Evolutionary conservation across 2,888 invertebrate genomes (phyloP), one percentile per base, ranked within the genome.

Genomic region (Megamerina dolium): DNA sequence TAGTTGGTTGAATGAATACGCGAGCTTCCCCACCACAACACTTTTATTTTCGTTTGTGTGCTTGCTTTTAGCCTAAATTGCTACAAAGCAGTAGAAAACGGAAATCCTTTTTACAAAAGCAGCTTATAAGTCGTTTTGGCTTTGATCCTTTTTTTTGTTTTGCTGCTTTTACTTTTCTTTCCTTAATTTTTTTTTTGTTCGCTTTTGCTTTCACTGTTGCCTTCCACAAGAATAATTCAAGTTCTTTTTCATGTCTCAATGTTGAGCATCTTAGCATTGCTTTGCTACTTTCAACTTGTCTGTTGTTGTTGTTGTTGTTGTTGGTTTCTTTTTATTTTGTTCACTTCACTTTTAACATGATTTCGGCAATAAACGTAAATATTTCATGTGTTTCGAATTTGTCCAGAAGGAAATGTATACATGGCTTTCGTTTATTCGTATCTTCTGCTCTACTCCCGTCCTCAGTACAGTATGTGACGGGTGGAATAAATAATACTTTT

Each of bases 371-470:
- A 34, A 41, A 3, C 41, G 23, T 53, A 46, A 51, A 51, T 45
- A 45, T 49, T 46, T 48, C 46, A 49, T 50, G 49, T 43, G 40
- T 21, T 35, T 37, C 41, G 46, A 48, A 49, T 49, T 47, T 50
- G 47, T 48, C 47, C 50, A 49, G 16, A 20, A 17, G 37, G 17
- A 37, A 37, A 37, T 37, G 12, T 27, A 3, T 27, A 5, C 27
- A n/a, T 27, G n/a, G n/a, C n/a, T n/a, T n/a, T n/a, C n/a, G n/a
- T n/a, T n/a, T n/a, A n/a, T n/a, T n/a, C n/a, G n/a, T n/a, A n/a
- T n/a, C n/a, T n/a, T n/a, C n/a, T n/a, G n/a, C n/a, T n/a, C 13
- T 27, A 3, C 4, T 13, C 13, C 27, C 27, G 12, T 27, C 13
- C 27, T 27, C 13, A 10, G 26, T n/a, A n/a, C n/a, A n/a, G n/a